Percentiles rank a stretch among this genome's conserved stretches.
Evolutionary conservation across 2,113 vertebrate species (phyloP).

Genomic region (Nothocercus nigrocapillus): DNA sequence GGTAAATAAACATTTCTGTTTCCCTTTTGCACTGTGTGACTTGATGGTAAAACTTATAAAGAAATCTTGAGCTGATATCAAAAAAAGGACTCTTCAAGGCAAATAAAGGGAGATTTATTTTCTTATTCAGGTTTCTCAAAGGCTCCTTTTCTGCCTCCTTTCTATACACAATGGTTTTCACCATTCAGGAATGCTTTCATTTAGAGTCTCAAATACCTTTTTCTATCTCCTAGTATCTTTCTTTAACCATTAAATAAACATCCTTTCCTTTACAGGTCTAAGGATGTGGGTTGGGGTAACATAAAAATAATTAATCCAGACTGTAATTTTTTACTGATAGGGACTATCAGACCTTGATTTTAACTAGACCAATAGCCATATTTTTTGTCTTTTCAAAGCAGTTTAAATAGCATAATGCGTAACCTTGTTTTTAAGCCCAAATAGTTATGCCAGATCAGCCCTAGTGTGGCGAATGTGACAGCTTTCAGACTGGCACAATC

Average conservation of each 20-base stretch:
- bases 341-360: neutral
- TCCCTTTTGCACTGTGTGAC: neutral
- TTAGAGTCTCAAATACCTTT: constrained; percentile 45
- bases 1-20: constrained; percentile 57
- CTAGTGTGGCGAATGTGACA: neutral
- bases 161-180: constrained; percentile 32
- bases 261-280: neutral
- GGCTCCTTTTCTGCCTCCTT: constrained; percentile 18
- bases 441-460: neutral
- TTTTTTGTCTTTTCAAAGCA: neutral
- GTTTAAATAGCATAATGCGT: neutral
- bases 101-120: constrained; percentile 69
- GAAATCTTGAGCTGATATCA: constrained; percentile 50
- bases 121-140: constrained; percentile 60
- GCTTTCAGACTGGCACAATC: neutral
- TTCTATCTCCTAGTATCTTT: constrained; percentile 23
- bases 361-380: neutral
- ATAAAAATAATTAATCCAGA: neutral
- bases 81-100: constrained; percentile 23
- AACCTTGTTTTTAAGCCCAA: neutral
- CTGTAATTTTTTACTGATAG: neutral
- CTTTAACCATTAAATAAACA: constrained; percentile 20
- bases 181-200: constrained; percentile 59
- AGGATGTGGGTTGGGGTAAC: neutral
- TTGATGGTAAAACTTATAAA: constrained; percentile 50